These are phyloP conservation scores for Caenorhabditis sp. DNA, from an alignment of 2,888 invertebrate species.

Conservation along the genomic window DNA sequence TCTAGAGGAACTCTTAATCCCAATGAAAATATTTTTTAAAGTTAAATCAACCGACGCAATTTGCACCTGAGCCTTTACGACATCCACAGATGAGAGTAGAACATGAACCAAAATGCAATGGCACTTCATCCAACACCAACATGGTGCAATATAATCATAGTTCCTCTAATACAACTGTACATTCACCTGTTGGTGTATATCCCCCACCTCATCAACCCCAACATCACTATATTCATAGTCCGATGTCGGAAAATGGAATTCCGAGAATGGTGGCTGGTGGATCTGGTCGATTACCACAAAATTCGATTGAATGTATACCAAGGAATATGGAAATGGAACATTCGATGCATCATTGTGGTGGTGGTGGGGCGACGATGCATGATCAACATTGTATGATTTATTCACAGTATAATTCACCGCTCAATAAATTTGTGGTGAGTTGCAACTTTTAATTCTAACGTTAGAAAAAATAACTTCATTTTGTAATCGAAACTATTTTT, in stretches of 20 bases:
- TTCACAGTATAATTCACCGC: constrained; percentile 51
- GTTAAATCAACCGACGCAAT: constrained; percentile 27
- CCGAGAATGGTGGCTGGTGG: constrained; percentile 24
- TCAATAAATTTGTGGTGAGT: constrained; percentile 45
- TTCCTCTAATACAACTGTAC: constrained; percentile 20
- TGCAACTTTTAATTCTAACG: no score
- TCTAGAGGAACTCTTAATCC: neutral
- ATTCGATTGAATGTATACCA: constrained; percentile 35
- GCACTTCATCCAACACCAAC: constrained; percentile 8
- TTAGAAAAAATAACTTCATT: no score
- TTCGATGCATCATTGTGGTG: neutral
- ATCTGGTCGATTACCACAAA: constrained; percentile 22
- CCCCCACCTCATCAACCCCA: constrained; percentile 12
- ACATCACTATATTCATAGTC: constrained; percentile 34
- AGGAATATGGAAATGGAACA: constrained; percentile 1
- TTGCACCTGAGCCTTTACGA: constrained; percentile 26
- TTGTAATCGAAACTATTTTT: no score
- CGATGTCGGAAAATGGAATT: constrained; percentile 33
- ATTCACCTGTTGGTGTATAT: constrained; percentile 26
- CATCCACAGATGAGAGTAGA: constrained; percentile 40
- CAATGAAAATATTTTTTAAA: constrained; percentile 9
- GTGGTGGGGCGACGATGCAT: neutral
- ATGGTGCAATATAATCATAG: constrained; percentile 37
- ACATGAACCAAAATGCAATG: constrained; percentile 51
- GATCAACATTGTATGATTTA: constrained; percentile 49